Percentiles rank a stretch among this genome's conserved stretches.
These are phyloP conservation scores for Iguana delicatissima DNA, from an alignment of 2,797 vertebrate genomes.

Conservation along the genomic window DNA sequence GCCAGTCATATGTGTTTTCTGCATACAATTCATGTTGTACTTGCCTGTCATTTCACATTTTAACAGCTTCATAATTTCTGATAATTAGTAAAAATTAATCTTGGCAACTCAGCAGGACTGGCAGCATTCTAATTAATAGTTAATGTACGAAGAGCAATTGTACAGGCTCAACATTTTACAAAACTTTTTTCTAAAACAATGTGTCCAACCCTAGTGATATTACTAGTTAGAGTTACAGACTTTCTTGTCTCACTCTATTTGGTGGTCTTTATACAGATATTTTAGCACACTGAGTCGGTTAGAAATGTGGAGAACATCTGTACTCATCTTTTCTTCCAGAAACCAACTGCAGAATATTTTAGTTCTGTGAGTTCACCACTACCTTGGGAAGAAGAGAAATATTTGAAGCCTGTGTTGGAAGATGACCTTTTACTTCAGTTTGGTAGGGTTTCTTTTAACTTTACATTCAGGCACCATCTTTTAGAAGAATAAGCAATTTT, in stretches of 20 bases:
- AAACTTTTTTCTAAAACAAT: neutral
- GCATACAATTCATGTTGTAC: neutral
- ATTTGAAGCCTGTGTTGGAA: constrained; percentile 88
- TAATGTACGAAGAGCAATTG: neutral
- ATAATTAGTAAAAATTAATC: neutral
- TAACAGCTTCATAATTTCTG: neutral
- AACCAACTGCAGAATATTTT: constrained; percentile 84
- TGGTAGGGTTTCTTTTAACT: constrained; percentile 77
- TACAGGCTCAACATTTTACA: neutral
- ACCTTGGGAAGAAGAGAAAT: constrained; percentile 92
- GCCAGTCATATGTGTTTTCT: neutral
- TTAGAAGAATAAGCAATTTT: neutral
- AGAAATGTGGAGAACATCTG: neutral
- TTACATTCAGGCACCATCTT: neutral
- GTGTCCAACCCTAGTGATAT: neutral
- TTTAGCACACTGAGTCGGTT: neutral
- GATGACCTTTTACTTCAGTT: constrained; percentile 93
- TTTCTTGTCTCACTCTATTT: neutral
- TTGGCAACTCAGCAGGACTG: no score
- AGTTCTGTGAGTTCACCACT: constrained; percentile 73
- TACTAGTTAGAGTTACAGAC: no score
- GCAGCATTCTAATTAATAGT: neutral
- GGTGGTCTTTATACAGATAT: neutral
- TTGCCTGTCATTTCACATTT: neutral
- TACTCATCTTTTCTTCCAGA: constrained; percentile 77